These are phyloP conservation scores for Lycocorax pyrrhopterus DNA, from an alignment of 2,113 vertebrate species.

Conservation along the genomic window DNA sequence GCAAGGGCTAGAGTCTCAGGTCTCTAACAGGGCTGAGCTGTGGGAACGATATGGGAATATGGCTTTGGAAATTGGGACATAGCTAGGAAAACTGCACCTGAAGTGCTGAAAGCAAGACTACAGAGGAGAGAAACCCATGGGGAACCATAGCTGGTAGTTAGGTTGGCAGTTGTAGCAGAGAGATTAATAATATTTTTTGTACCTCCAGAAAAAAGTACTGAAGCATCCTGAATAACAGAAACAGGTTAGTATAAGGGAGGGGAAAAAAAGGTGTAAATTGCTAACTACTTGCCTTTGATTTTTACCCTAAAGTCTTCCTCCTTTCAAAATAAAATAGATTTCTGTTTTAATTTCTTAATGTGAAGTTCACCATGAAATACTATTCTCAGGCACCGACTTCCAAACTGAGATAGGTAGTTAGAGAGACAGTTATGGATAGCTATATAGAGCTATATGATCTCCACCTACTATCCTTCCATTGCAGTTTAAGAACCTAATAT, in stretches of 20 bases:
- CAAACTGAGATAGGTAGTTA: neutral
- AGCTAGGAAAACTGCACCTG: neutral
- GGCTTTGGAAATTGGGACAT: neutral
- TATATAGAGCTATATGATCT: neutral
- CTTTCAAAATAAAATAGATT: neutral
- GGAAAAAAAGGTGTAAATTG: neutral
- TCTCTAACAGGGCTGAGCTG: neutral
- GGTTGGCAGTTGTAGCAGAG: neutral
- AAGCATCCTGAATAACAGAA: neutral
- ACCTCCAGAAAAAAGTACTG: neutral
- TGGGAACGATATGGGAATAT: neutral
- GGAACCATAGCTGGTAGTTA: neutral
- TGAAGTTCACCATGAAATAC: neutral
- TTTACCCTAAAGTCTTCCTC: neutral
- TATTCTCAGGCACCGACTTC: neutral
- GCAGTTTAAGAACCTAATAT: neutral
- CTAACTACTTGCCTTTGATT: neutral
- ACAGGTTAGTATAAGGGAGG: neutral
- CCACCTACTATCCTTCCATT: neutral
- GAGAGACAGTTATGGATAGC: neutral
- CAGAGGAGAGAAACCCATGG: neutral
- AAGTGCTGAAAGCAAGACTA: neutral
- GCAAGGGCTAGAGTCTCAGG: too few species aligned
- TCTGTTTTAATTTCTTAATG: neutral
- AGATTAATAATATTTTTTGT: neutral